Conservation (phyloP, 2,113 vertebrate species). For the Dolichotis patagonum region DNA sequence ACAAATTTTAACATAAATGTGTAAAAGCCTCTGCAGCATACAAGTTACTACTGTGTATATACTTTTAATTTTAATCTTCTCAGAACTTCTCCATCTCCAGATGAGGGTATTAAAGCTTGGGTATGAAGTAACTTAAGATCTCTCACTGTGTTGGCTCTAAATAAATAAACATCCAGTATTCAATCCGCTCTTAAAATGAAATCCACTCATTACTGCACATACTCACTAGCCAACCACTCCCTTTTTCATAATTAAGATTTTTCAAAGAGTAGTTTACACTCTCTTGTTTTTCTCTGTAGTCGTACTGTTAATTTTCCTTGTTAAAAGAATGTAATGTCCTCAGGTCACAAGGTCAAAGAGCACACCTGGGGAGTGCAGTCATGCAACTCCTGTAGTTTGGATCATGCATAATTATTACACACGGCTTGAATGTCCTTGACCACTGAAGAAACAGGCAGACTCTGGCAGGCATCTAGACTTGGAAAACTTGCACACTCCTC, state of each 20-base stretch:
- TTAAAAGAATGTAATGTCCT: background rate
- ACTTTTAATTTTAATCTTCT: conserved; percentile 44
- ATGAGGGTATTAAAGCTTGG: conserved; percentile 5
- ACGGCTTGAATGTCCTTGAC: background rate
- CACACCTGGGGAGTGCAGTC: background rate
- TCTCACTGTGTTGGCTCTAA: background rate
- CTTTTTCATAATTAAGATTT: background rate
- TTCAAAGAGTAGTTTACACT: background rate
- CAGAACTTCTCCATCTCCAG: background rate
- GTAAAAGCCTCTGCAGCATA: background rate
- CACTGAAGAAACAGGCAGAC: background rate
- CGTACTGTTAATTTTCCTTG: background rate
- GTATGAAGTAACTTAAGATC: conserved; percentile 18
- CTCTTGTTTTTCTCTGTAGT: background rate
- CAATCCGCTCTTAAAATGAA: background rate
- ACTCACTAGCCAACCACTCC: background rate
- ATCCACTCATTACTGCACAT: background rate
- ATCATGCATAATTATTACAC: background rate
- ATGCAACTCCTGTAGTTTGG: background rate
- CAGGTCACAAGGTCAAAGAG: background rate
- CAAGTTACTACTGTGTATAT: background rate
- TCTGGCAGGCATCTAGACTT: background rate
- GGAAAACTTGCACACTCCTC: background rate
- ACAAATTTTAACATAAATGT: background rate
- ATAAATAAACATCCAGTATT: background rate